Conservation (phyloP, 2,113 vertebrate genomes). For the Thymallus thymallus region DNA sequence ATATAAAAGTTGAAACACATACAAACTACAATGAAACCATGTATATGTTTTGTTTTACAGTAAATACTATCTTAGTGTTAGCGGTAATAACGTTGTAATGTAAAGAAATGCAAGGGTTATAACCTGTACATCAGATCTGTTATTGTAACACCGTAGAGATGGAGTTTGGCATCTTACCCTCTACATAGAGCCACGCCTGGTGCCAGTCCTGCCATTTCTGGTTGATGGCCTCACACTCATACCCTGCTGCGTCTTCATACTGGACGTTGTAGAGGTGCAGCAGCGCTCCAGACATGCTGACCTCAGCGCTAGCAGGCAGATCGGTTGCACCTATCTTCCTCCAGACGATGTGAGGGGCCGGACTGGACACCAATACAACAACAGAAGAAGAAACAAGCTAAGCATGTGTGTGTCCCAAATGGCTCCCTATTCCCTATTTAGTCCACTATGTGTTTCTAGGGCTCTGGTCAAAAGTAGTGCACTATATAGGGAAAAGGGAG, state of each 20-base stretch:
- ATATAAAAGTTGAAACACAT: not conserved
- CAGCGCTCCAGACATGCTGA: constrained; percentile 88
- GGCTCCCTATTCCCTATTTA: too few relatives aligned
- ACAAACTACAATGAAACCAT: not conserved
- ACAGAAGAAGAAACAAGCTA: too few relatives aligned
- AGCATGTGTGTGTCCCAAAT: too few relatives aligned
- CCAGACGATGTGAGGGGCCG: constrained; percentile 93
- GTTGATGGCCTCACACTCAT: constrained; percentile 95
- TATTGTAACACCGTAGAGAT: too few relatives aligned
- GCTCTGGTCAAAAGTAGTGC: too few relatives aligned
- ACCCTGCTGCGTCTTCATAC: constrained; percentile 90
- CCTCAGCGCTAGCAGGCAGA: constrained; percentile 86
- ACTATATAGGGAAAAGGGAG: too few relatives aligned
- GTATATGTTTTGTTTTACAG: too few relatives aligned
- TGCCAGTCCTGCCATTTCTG: constrained; percentile 92
- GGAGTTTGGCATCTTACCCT: too few relatives aligned
- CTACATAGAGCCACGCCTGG: constrained; percentile 82
- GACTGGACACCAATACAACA: constrained; percentile 67
- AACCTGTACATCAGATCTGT: too few relatives aligned
- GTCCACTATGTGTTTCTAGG: too few relatives aligned
- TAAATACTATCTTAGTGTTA: not conserved
- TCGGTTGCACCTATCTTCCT: constrained; percentile 85
- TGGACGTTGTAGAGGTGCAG: constrained; percentile 94
- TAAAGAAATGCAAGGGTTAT: not conserved
- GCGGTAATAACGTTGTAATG: not conserved